Base-by-base conservation (phyloP, 2,888 invertebrate species). In the Leucoma salicis region DNA sequence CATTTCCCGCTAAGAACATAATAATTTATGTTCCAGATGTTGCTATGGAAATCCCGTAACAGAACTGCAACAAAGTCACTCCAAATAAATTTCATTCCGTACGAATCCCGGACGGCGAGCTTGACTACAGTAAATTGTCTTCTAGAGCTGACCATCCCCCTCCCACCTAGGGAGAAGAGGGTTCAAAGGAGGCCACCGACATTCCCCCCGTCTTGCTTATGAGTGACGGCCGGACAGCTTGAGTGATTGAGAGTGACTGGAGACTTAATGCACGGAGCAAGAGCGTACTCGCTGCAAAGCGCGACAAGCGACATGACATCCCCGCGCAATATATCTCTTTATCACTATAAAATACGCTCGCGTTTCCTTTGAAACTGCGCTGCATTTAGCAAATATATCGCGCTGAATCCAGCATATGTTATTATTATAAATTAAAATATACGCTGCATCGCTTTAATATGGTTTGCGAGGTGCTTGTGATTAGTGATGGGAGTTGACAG, bases 241-340 rank as follows among this genome's bases (percentile, higher is more conserved):
- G 86, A 88, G 87, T 88, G 87, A 88, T 88, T 86, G 87, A 87
- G 87, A 88, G 82, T 88, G 88, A 88, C 87, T 87, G 78, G 78
- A 78, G 83, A 81, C 86, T 86, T 87, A 87, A 16, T 84, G 83
- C 83, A 74, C 75, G 71, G 80, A 82, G 81, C 77, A 80, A 78
- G 74, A 74, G 69, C 53, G 56, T 47, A 42, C 52, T 39, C 48
- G 33, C 49, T 44, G 46, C 57, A 49, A 52, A 78, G 74, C 52
- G 74, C 46, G 57, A 14, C 60, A 79, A 67, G 64, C 63, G 57
- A 49, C 66, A 14, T 21, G 53, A 43, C 57, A 49, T 39, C 39
- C 70, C 67, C 66, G 49, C 46, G 36, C 55, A 39, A 76, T 72
- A 63, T 49, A 54, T 62, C 56, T 42, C 74, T 77, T 71, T 83